phyloP scores from a whole-genome alignment of 2,888 invertebrate species.

The Carabus problematicus region DNA sequence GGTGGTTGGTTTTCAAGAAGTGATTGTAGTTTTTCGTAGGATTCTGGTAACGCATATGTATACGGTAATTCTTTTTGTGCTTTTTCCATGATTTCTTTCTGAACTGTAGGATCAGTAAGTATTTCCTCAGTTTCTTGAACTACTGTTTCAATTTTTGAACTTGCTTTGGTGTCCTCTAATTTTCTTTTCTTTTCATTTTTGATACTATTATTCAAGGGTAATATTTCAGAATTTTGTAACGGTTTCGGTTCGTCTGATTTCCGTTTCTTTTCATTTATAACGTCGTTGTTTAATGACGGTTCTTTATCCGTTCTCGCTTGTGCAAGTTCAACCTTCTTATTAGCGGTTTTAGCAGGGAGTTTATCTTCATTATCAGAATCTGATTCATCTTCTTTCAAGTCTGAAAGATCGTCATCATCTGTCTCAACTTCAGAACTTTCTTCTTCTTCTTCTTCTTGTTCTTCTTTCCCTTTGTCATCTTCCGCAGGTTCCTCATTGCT shows the following conservation, averaged over 20 bases:
- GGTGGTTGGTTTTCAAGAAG: conserved; percentile 68
- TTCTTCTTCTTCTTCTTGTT: conserved; percentile 49
- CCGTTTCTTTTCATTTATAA: conserved; percentile 28
- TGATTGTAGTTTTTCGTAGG: conserved; percentile 69
- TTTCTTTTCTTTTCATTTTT: conserved; percentile 38
- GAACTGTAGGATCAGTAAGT: conserved; percentile 39
- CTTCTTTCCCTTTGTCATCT: conserved; percentile 46
- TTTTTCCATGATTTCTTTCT: conserved; percentile 61
- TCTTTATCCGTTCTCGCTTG: conserved; percentile 42
- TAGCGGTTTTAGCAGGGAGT: conserved; percentile 25
- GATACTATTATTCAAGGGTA: conserved; percentile 46
- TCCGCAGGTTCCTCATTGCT: conserved; percentile 46
- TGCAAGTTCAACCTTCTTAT: conserved; percentile 29
- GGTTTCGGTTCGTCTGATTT: neutral
- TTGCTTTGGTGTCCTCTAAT: neutral
- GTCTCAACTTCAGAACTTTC: conserved; percentile 49
- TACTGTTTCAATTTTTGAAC: conserved; percentile 34
- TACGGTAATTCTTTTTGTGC: conserved; percentile 67
- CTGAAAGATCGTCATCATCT: conserved; percentile 59
- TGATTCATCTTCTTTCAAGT: conserved; percentile 61
- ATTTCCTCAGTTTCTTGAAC: conserved; percentile 39
- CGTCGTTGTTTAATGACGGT: conserved; percentile 22
- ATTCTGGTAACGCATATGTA: conserved; percentile 67
- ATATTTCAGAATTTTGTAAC: conserved; percentile 36
- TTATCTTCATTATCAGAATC: conserved; percentile 53